These are phyloP conservation scores for Panurus biarmicus DNA, from an alignment of 2,113 vertebrate species.

Conservation along the genomic window DNA sequence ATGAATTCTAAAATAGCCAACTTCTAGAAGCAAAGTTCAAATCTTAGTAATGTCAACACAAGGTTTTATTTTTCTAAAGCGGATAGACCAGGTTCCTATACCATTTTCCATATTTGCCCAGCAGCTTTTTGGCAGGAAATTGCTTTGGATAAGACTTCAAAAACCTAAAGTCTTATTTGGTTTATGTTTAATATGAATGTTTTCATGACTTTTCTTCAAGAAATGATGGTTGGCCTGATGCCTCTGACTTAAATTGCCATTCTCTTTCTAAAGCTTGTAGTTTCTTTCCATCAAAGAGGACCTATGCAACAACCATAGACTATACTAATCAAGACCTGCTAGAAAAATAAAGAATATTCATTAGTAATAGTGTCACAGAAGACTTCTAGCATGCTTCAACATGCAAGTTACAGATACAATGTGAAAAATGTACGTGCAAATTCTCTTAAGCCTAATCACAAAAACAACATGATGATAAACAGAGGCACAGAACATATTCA, in stretches of 20 bases:
- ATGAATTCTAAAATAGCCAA: neutral
- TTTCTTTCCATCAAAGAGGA: neutral
- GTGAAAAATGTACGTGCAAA: neutral
- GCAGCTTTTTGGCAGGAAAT: neutral
- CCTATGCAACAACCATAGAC: neutral
- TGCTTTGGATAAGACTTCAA: neutral
- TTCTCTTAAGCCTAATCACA: neutral
- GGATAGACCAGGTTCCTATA: neutral
- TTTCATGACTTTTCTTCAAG: neutral
- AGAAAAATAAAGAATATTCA: neutral
- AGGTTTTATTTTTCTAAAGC: constrained; percentile 3
- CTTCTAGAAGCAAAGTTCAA: constrained; percentile 17
- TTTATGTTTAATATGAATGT: neutral
- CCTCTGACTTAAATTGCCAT: neutral
- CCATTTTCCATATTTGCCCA: neutral
- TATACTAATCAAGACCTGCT: neutral
- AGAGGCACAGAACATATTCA: neutral
- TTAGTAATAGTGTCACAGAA: neutral
- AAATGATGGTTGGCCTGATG: neutral
- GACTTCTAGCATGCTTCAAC: neutral
- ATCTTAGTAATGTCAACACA: constrained; percentile 6
- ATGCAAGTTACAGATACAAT: neutral
- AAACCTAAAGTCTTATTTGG: neutral
- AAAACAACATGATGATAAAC: neutral
- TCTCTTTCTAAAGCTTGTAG: neutral